Conservation (phyloP, 1,140 invertebrate genomes). For the Bombus sylvicola region DNA sequence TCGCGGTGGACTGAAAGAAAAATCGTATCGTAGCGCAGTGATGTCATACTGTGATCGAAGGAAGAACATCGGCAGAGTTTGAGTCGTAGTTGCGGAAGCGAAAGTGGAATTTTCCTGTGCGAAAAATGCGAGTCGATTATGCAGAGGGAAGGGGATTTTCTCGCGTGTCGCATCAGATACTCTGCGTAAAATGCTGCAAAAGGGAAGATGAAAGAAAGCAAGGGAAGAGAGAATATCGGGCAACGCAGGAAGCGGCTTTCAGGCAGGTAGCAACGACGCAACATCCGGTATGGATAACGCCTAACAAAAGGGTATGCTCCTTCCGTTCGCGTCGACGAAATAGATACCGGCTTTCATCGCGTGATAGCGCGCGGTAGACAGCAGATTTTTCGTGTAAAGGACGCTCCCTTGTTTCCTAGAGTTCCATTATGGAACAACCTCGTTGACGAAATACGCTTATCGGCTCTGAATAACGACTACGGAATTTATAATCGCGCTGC, state of each 20-base stretch:
- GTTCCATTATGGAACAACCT: background rate
- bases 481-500: background rate
- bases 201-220: conserved; percentile 44
- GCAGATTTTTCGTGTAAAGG: conserved; percentile 11
- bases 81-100: background rate
- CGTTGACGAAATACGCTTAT: background rate
- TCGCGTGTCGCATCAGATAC: background rate
- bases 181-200: conserved; percentile 3
- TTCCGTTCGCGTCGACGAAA: conserved; percentile 63
- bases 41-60: background rate
- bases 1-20: too few relatives aligned
- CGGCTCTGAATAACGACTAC: background rate
- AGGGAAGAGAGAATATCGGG: conserved; percentile 39
- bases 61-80: too few relatives aligned
- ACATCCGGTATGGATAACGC: conserved; percentile 75
- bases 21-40: too few relatives aligned
- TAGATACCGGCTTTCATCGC: conserved; percentile 60
- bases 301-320: conserved; percentile 66
- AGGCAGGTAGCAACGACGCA: conserved; percentile 65
- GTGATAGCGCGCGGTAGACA: background rate
- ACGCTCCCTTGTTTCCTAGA: background rate
- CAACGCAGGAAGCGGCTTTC: conserved; percentile 66
- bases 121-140: conserved; percentile 3
- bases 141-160: background rate
- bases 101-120: background rate